Conservation (phyloP, 2,888 invertebrate species). For the Cheilosia pagana region DNA sequence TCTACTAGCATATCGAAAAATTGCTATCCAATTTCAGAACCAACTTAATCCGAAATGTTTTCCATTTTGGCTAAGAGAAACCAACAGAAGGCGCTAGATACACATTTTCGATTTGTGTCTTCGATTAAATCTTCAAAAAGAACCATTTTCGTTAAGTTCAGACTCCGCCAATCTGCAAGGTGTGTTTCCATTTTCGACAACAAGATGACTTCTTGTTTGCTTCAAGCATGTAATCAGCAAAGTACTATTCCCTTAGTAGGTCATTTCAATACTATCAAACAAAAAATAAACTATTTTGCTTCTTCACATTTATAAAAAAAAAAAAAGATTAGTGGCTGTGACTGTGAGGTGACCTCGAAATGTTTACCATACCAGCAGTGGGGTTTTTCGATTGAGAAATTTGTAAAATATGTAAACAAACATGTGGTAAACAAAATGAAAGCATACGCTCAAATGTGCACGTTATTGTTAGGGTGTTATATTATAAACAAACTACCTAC, state of each 20-base stretch:
- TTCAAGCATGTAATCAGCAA: slow-evolving; percentile 6
- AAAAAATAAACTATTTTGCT: background rate
- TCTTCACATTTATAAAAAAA: slow-evolving; percentile 7
- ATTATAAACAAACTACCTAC: background rate
- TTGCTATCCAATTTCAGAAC: too few species aligned
- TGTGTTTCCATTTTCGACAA: background rate
- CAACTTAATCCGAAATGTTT: too few species aligned
- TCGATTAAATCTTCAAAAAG: too few species aligned
- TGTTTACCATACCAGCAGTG: background rate
- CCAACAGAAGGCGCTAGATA: too few species aligned
- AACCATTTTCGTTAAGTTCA: background rate
- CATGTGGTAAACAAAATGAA: slow-evolving; percentile 9
- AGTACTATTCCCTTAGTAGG: slow-evolving; percentile 3
- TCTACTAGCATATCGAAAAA: too few species aligned
- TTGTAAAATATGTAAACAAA: slow-evolving; percentile 20
- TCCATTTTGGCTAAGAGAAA: too few species aligned
- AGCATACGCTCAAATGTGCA: slow-evolving; percentile 18
- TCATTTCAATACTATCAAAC: slow-evolving; percentile 1
- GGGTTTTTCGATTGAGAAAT: slow-evolving; percentile 16
- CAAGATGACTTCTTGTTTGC: background rate
- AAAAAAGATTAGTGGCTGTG: slow-evolving; percentile 33
- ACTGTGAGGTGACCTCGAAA: slow-evolving; percentile 44
- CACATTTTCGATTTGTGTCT: too few species aligned
- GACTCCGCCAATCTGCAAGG: background rate
- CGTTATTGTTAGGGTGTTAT: slow-evolving; percentile 13